These are phyloP conservation scores for Egretta garzetta DNA, from an alignment of 2,113 vertebrate genomes.

Conservation along the genomic window DNA sequence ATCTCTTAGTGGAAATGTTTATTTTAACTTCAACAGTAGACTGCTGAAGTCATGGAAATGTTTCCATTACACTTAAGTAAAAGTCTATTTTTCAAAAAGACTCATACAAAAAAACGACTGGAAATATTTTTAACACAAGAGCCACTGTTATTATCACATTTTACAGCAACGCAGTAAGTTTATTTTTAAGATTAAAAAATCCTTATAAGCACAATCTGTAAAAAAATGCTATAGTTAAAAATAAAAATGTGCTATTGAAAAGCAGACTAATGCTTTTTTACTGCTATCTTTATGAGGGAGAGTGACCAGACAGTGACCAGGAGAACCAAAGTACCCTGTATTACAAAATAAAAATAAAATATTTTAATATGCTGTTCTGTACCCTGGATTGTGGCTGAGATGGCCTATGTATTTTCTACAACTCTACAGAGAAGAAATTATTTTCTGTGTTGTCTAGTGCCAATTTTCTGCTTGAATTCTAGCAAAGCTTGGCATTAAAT, in stretches of 20 bases:
- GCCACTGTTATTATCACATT: background rate
- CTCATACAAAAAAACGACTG: background rate
- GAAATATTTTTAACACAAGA: background rate
- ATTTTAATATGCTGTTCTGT: background rate
- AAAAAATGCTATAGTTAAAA: background rate
- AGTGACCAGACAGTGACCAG: background rate
- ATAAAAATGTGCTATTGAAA: background rate
- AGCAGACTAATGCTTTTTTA: background rate
- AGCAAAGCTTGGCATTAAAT: background rate
- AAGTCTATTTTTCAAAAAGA: background rate
- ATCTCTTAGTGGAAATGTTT: conserved; percentile 22
- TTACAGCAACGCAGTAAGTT: background rate
- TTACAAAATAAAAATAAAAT: background rate
- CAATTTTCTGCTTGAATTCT: background rate
- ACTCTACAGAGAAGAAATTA: background rate
- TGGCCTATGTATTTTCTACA: background rate
- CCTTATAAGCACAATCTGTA: background rate
- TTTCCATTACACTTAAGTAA: conserved; percentile 16
- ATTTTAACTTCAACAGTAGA: conserved; percentile 27
- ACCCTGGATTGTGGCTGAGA: background rate
- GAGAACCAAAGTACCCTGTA: background rate
- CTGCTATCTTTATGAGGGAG: background rate
- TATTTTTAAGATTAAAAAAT: background rate
- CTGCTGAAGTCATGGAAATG: conserved; percentile 44
- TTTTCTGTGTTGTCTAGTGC: background rate